Conservation (phyloP, 2,888 invertebrate species). For the Brachypterus glaber region DNA sequence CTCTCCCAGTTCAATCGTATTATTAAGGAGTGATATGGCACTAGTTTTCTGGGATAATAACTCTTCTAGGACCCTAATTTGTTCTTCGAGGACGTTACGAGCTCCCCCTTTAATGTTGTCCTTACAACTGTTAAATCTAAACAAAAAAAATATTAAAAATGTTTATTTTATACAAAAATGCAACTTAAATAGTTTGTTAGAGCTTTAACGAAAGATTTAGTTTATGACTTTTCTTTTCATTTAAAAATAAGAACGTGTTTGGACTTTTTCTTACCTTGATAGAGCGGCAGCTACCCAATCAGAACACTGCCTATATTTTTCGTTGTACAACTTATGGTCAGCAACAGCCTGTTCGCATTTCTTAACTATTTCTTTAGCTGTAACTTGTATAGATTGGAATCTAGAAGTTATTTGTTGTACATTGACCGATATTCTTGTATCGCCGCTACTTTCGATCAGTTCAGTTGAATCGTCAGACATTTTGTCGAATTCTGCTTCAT, state of each 20-base stretch:
- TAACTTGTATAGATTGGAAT: conserved; percentile 81
- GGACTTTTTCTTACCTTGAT: conserved; percentile 47
- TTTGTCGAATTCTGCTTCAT: conserved; percentile 80
- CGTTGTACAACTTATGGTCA: conserved; percentile 70
- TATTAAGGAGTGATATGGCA: conserved; percentile 67
- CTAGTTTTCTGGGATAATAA: conserved; percentile 65
- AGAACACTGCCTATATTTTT: conserved; percentile 74
- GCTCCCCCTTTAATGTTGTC: conserved; percentile 54
- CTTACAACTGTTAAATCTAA: conserved; percentile 58
- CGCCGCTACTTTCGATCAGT: conserved; percentile 74
- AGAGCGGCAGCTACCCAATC: conserved; percentile 73
- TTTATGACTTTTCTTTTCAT: too few species aligned
- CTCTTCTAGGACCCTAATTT: conserved; percentile 62
- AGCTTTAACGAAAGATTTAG: too few species aligned
- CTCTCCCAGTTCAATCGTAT: conserved; percentile 79
- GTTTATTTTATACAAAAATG: conserved; percentile 18
- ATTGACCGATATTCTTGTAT: conserved; percentile 76
- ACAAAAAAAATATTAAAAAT: conserved; percentile 12
- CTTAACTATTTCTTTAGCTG: conserved; percentile 81
- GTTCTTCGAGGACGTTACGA: conserved; percentile 59
- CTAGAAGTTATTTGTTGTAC: conserved; percentile 83
- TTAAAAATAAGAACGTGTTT: neutral
- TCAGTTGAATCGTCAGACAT: conserved; percentile 78
- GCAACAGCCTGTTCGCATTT: conserved; percentile 83
- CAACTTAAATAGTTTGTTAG: too few species aligned